phyloP scores from a whole-genome alignment of 2,113 vertebrate species.

The Heterotilapia buettikoferi region DNA sequence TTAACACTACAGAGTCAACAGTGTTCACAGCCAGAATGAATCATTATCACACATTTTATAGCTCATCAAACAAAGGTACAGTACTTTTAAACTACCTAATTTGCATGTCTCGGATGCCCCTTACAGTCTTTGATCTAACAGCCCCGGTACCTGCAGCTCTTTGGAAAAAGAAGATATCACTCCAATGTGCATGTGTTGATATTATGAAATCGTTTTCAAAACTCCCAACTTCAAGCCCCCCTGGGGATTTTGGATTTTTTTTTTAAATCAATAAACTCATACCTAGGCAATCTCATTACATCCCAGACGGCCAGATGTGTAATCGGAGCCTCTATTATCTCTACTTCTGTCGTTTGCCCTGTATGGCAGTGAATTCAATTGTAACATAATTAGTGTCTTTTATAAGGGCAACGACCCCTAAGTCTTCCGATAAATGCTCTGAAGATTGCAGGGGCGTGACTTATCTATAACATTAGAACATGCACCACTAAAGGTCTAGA shows the following conservation, averaged over 20 bases:
- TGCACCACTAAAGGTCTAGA: not conserved
- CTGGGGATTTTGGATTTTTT: constrained; percentile 50
- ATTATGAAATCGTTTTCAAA: not conserved
- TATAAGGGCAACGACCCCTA: constrained; percentile 20
- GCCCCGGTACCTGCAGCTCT: not conserved
- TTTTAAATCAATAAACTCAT: constrained; percentile 54
- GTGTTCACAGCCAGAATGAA: not conserved
- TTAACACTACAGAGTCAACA: not conserved
- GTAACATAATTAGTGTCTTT: constrained; percentile 53
- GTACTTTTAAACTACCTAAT: not conserved
- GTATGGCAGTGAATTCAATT: constrained; percentile 48
- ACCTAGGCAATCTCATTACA: constrained; percentile 51
- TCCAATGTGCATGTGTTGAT: not conserved
- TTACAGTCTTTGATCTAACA: not conserved
- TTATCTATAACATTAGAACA: constrained; percentile 17
- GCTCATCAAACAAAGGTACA: not conserved
- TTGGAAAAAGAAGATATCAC: not conserved
- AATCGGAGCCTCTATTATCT: constrained; percentile 54
- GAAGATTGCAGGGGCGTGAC: not conserved
- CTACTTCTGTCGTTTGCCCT: constrained; percentile 44
- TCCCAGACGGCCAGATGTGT: constrained; percentile 38
- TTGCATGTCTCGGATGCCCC: not conserved
- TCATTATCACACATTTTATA: not conserved
- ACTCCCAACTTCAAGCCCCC: constrained; percentile 13
- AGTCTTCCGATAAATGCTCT: constrained; percentile 38